phyloP scores from a whole-genome alignment of 2,888 invertebrate genomes.

The Caenorhabditis sp. region DNA sequence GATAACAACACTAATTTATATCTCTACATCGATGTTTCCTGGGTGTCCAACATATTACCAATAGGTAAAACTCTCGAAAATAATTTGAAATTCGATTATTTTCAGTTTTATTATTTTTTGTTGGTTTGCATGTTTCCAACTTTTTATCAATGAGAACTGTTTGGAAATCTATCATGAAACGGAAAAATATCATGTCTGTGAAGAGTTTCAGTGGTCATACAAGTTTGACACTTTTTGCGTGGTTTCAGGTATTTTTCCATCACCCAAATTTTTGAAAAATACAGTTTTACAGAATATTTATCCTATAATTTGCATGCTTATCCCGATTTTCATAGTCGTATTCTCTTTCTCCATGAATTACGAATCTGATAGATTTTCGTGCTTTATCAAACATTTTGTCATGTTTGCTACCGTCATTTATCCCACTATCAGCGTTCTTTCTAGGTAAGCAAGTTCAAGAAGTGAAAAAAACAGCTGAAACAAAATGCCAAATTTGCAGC shows the following conservation, averaged over 20 bases:
- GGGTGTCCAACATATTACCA: too few relatives aligned
- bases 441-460: background rate
- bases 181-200: constrained; percentile 23
- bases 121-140: constrained; percentile 9
- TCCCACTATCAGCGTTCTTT: constrained; percentile 16
- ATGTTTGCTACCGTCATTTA: constrained; percentile 17
- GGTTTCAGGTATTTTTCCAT: constrained; percentile 11
- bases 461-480: too few relatives aligned
- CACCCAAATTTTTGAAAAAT: background rate
- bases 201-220: constrained; percentile 21
- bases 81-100: background rate
- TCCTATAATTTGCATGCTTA: constrained; percentile 9
- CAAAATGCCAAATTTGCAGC: constrained; percentile 5
- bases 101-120: constrained; percentile 5
- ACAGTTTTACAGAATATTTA: constrained; percentile 16
- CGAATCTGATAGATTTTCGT: constrained; percentile 21
- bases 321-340: constrained; percentile 11
- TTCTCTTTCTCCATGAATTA: constrained; percentile 18
- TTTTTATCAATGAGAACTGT: constrained; percentile 14
- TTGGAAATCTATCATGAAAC: constrained; percentile 11
- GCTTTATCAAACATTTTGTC: constrained; percentile 20
- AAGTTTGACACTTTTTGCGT: constrained; percentile 18
- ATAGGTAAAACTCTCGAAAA: too few relatives aligned
- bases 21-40: constrained; percentile 5
- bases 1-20: background rate